Percentiles rank a stretch among this genome's conserved stretches.
Conservation (phyloP, 1,140 invertebrate species). For the Papilio polyxenes region DNA sequence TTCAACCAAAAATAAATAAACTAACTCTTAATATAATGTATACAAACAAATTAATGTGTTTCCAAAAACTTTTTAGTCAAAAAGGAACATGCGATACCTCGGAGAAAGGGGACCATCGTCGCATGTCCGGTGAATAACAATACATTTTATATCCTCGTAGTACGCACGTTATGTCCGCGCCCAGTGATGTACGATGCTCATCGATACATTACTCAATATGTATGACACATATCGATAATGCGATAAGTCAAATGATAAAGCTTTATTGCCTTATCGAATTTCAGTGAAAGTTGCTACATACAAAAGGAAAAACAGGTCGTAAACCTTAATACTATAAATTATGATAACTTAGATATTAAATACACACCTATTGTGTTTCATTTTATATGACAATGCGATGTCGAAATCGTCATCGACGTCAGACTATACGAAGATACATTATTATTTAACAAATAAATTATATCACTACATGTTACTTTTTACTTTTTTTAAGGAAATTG, state of each 20-base stretch:
- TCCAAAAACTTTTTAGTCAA: slow-evolving; percentile 2
- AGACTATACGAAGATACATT: neutral
- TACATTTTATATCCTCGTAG: slow-evolving; percentile 55
- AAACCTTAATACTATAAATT: slow-evolving; percentile 17
- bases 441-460: too few relatives aligned
- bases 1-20: neutral
- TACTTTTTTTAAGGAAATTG: too few relatives aligned
- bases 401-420: neutral
- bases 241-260: slow-evolving; percentile 36
- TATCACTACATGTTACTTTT: too few relatives aligned
- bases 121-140: slow-evolving; percentile 53
- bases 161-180: slow-evolving; percentile 36
- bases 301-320: slow-evolving; percentile 8
- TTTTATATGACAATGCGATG: neutral
- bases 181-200: slow-evolving; percentile 46
- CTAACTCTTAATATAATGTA: neutral
- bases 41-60: neutral
- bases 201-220: slow-evolving; percentile 40
- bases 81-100: slow-evolving; percentile 6
- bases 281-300: slow-evolving; percentile 19
- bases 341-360: slow-evolving; percentile 5
- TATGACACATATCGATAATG: slow-evolving; percentile 36
- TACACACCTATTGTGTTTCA: neutral
- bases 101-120: slow-evolving; percentile 55
- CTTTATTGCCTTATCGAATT: slow-evolving; percentile 18